Evolutionary conservation across 2,888 invertebrate genomes (phyloP).

Genomic region (Melinaea menophilus): DNA sequence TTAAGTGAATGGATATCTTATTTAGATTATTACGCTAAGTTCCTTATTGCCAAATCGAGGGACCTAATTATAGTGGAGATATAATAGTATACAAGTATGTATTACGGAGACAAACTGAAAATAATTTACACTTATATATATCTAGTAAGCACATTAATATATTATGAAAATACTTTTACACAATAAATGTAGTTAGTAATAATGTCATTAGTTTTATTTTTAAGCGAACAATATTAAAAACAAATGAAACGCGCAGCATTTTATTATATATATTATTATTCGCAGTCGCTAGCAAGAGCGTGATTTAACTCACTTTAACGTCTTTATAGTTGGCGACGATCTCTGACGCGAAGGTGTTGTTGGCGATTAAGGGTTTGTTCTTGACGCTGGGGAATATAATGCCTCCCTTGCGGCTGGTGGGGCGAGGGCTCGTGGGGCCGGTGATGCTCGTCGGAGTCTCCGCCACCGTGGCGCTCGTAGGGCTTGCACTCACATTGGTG

Average conservation of each 20-base stretch:
- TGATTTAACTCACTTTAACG: slow-evolving; percentile 83
- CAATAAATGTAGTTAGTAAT: too few relatives aligned
- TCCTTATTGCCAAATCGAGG: slow-evolving; percentile 49
- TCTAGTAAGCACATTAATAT: too few relatives aligned
- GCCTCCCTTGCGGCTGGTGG: slow-evolving; percentile 83
- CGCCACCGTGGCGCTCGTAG: slow-evolving; percentile 52
- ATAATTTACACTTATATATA: background rate
- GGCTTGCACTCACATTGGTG: slow-evolving; percentile 48
- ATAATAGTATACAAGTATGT: slow-evolving; percentile 30
- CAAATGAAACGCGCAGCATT: background rate
- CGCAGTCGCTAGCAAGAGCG: slow-evolving; percentile 7
- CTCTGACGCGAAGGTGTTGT: slow-evolving; percentile 89
- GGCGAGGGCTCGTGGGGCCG: slow-evolving; percentile 63
- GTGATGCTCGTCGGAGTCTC: slow-evolving; percentile 50
- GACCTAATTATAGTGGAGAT: slow-evolving; percentile 42
- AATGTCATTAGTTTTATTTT: too few relatives aligned
- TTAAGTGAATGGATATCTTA: slow-evolving; percentile 31
- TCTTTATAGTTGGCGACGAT: slow-evolving; percentile 86
- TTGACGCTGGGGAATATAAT: slow-evolving; percentile 95
- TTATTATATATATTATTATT: background rate
- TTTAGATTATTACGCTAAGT: slow-evolving; percentile 36
- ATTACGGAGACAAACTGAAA: slow-evolving; percentile 26
- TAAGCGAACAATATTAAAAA: too few relatives aligned
- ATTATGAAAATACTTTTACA: too few relatives aligned
- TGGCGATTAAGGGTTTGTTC: slow-evolving; percentile 91